Conservation (phyloP, 2,113 vertebrate species). For the Dolichotis patagonum region DNA sequence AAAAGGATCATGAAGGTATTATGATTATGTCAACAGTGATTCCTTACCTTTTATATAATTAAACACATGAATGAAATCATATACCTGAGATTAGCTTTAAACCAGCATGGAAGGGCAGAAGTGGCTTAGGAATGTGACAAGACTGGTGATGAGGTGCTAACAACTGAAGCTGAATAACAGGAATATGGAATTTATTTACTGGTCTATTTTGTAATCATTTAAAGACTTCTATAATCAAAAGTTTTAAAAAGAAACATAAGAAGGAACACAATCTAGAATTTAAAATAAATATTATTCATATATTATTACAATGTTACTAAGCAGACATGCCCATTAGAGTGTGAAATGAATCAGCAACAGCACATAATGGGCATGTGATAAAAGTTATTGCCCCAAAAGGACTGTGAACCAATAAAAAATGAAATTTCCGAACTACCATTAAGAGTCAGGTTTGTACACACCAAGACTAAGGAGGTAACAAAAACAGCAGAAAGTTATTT, state of each 20-base stretch:
- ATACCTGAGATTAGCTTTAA: neutral
- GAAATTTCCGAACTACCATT: conserved; percentile 11
- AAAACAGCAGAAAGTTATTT: neutral
- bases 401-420: neutral
- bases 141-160: neutral
- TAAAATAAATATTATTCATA: neutral
- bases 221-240: neutral
- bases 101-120: neutral
- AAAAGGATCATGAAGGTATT: neutral
- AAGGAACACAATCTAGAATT: neutral
- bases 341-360: neutral
- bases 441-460: conserved; percentile 71
- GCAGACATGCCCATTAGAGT: neutral
- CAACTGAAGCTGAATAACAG: neutral
- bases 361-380: no score
- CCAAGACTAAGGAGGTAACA: neutral
- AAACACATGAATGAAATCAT: neutral
- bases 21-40: neutral
- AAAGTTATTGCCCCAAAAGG: neutral
- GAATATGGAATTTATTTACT: neutral
- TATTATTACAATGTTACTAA: neutral
- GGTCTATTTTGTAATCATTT: neutral
- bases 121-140: neutral
- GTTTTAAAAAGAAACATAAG: neutral
- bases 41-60: neutral